Conservation (phyloP, 2,888 invertebrate genomes). For the Axea sp. region DNA sequence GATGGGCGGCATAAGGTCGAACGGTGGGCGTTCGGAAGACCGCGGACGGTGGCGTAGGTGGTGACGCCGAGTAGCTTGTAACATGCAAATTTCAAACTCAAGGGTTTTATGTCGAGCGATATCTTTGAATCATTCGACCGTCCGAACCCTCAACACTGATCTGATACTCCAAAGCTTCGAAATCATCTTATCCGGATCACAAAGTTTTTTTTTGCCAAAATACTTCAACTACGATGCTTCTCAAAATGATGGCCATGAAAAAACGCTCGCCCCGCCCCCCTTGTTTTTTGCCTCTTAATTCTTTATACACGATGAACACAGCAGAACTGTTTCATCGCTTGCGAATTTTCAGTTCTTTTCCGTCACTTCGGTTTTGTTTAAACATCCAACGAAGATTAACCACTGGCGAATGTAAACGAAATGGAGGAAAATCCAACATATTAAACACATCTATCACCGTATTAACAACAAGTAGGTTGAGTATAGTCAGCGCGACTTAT, state of each 20-base stretch:
- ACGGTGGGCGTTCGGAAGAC: conserved; percentile 64
- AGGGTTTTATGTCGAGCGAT: conserved; percentile 79
- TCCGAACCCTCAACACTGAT: conserved; percentile 62
- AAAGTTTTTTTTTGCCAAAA: conserved; percentile 67
- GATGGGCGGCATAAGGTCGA: conserved; percentile 73
- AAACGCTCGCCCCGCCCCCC: conserved; percentile 60
- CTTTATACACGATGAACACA: too few species aligned
- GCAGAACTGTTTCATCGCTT: too few species aligned
- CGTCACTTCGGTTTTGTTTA: too few species aligned
- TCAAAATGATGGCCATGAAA: conserved; percentile 42
- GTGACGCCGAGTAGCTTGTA: conserved; percentile 71
- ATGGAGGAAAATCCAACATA: too few species aligned
- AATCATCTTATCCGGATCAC: conserved; percentile 75
- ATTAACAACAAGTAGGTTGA: too few species aligned
- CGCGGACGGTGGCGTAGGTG: conserved; percentile 63
- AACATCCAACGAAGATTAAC: too few species aligned
- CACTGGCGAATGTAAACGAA: too few species aligned
- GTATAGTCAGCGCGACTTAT: too few species aligned
- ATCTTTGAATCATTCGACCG: conserved; percentile 77
- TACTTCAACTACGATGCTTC: conserved; percentile 47
- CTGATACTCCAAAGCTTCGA: conserved; percentile 69
- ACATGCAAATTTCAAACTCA: conserved; percentile 79
- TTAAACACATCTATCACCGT: too few species aligned
- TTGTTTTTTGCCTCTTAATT: too few species aligned
- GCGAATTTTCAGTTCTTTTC: too few species aligned